Conservation (phyloP, 1,140 invertebrate genomes). For the Eueides isabella region DNA sequence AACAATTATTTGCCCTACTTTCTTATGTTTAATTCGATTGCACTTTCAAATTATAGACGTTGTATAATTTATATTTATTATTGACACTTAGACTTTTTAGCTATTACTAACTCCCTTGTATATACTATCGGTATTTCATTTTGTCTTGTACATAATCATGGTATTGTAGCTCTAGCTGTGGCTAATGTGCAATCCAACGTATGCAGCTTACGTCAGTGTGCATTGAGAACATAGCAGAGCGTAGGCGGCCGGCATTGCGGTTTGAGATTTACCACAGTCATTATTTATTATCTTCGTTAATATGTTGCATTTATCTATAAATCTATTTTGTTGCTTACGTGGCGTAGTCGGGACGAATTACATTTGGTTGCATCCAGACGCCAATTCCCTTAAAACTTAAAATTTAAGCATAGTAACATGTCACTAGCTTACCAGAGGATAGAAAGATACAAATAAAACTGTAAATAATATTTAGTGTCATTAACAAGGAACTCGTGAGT, state of each 20-base stretch:
- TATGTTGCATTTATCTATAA: neutral
- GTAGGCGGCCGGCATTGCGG: conserved; percentile 35
- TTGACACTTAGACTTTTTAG: no score
- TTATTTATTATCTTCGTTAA: neutral
- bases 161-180: conserved; percentile 5
- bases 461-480: neutral
- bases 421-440: neutral
- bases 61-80: no score
- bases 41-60: conserved; percentile 52
- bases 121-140: neutral
- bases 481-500: conserved; percentile 11
- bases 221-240: conserved; percentile 30
- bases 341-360: neutral
- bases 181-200: conserved; percentile 26
- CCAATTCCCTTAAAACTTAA: neutral
- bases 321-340: neutral
- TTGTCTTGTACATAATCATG: neutral
- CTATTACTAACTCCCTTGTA: neutral
- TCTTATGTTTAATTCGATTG: conserved; percentile 57
- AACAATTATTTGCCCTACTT: conserved; percentile 75
- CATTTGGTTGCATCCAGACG: neutral
- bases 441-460: neutral
- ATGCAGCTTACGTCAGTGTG: conserved; percentile 41
- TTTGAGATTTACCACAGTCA: neutral
- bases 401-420: no score